Percentiles rank a stretch among this genome's conserved stretches.
phyloP scores from a whole-genome alignment of 92 coral and sea anemone species.

The Paragorgia papillata region DNA sequence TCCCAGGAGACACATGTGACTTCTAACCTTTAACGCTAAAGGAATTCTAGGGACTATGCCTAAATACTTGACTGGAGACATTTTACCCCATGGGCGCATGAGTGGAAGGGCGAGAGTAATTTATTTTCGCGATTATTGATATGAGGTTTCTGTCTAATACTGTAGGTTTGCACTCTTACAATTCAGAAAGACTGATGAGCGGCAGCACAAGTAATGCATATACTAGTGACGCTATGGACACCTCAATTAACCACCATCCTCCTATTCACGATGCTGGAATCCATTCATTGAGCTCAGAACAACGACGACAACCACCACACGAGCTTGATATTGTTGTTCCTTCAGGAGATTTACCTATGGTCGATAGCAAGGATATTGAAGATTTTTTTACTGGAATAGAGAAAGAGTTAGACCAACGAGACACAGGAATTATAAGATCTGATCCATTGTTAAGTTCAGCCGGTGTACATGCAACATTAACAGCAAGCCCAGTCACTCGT shows the following conservation, averaged over 20 bases:
- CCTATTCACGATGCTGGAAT: slow-evolving; percentile 8
- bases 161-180: too few species aligned
- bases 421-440: slow-evolving; percentile 32
- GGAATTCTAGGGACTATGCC: too few species aligned
- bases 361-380: slow-evolving; percentile 95
- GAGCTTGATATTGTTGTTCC: slow-evolving; percentile 79
- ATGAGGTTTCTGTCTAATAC: too few species aligned
- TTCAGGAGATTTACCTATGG: slow-evolving; percentile 87
- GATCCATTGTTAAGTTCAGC: slow-evolving; percentile 51
- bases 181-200: slow-evolving; percentile 14
- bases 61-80: too few species aligned
- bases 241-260: not conserved
- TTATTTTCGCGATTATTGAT: too few species aligned
- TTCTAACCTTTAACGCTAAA: too few species aligned
- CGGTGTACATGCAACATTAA: slow-evolving; percentile 59
- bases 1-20: too few species aligned
- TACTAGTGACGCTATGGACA: not conserved
- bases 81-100: too few species aligned
- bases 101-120: too few species aligned
- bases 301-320: slow-evolving; percentile 62
- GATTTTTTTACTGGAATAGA: slow-evolving; percentile 92
- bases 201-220: not conserved
- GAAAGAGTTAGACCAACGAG: slow-evolving; percentile 75
- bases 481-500: slow-evolving; percentile 37
- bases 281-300: slow-evolving; percentile 38